Evolutionary conservation across 2,113 vertebrate genomes (phyloP), one percentile per base, ranked within the genome.

Genomic region (Limnothrissa miodon): DNA sequence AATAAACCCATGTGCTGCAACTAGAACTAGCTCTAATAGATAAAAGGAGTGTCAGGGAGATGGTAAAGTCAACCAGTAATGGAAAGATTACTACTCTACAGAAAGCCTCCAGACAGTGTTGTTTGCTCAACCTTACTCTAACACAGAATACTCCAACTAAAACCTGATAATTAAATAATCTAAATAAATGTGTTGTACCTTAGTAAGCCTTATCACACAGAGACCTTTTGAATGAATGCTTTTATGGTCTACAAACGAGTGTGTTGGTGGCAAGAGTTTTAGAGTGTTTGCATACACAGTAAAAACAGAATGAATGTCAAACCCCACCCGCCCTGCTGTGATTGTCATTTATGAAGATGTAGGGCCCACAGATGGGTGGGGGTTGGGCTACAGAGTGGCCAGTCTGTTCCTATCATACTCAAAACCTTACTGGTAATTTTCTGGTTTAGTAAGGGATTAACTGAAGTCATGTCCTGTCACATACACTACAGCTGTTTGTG

Each of bases 1-100:
- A 95, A 95, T 95, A 95, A 93, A 86, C 89, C 88, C 46, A 86
- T 86, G 87, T 89, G 86, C 86, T 83, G 83, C 80, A 81, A 87
- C 81, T 87, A 87, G 84, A 82, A 87, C 87, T 70, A 56, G 45
- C 66, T 78, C 45, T 70, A 39, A 86, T 23, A 78, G 79, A 83
- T 66, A 84, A 66, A 51, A 15, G 13, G 66, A 39, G 66, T 74
- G 66, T 17, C 15, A 74, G 66, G 17, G 66, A 74, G 9, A 74
- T 25, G 29, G 59, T 62, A 62, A 25, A 25, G 23, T 74, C 15
- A 74, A 29, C 25, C 66, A 29, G 25, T 74, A 74, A 74, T 74
- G 29, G 66, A 74, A 39, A 74, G 33, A 74, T 25, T 17, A 74
- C 36, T 33, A 29, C n/a, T 10, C n/a, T 25, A 6, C 25, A 10